phyloP scores from a whole-genome alignment of 2,888 invertebrate genomes.

The Papilio demoleus region DNA sequence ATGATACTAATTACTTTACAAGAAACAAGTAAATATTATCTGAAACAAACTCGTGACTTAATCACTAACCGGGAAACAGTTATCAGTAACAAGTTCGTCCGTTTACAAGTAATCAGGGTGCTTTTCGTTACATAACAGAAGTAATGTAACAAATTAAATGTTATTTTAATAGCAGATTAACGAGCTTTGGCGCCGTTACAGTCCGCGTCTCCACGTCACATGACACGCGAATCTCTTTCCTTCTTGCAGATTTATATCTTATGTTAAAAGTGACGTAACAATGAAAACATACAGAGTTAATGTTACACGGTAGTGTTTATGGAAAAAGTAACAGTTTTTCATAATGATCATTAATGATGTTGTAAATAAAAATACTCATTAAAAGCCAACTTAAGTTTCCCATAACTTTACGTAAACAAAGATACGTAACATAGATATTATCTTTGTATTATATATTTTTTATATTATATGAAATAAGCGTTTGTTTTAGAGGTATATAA shows the following conservation, averaged over 20 bases:
- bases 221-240: conserved; percentile 42
- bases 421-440: background rate
- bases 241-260: conserved; percentile 36
- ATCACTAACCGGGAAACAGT: conserved; percentile 49
- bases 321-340: conserved; percentile 7
- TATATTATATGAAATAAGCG: background rate
- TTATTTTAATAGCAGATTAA: conserved; percentile 43
- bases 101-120: conserved; percentile 51
- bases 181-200: conserved; percentile 43
- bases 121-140: conserved; percentile 55
- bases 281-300: background rate
- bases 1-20: background rate
- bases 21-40: background rate
- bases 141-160: conserved; percentile 42
- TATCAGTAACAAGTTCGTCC: conserved; percentile 41
- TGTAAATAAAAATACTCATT: conserved; percentile 5
- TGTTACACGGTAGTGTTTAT: conserved; percentile 5
- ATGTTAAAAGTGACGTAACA: background rate
- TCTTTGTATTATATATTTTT: background rate
- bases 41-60: conserved; percentile 32
- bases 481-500: too few species aligned
- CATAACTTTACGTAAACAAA: conserved; percentile 10
- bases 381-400: background rate
- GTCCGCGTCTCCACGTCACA: conserved; percentile 43
- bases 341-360: conserved; percentile 18